Evolutionary conservation across 2,113 vertebrate species (phyloP).

Genomic region (Poicephalus gulielmi): DNA sequence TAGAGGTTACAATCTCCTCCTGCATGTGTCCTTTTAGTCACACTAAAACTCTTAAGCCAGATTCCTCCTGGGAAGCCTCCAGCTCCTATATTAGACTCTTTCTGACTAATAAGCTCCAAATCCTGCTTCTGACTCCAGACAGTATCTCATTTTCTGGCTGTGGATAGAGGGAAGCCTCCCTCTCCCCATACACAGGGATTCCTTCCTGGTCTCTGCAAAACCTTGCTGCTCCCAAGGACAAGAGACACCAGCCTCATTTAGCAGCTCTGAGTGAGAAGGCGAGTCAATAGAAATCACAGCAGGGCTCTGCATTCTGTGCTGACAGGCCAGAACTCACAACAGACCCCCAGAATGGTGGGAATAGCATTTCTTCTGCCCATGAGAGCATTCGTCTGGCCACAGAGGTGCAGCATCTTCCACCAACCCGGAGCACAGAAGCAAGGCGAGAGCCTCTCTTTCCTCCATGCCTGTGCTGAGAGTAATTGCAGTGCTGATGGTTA

Average conservation of each 20-base stretch:
- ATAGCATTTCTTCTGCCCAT: background rate
- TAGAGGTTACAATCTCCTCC: background rate
- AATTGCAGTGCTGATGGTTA: background rate
- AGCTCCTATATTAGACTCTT: background rate
- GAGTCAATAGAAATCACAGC: background rate
- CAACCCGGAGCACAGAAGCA: background rate
- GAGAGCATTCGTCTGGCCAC: background rate
- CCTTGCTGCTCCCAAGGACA: background rate
- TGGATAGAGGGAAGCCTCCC: background rate
- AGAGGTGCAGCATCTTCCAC: background rate
- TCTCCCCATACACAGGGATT: background rate
- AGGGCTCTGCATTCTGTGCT: background rate
- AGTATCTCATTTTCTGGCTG: background rate
- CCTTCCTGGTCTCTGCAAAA: background rate
- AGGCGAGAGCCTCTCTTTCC: background rate
- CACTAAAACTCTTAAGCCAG: background rate
- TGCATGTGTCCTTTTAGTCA: background rate
- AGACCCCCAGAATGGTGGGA: background rate
- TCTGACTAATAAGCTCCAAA: background rate
- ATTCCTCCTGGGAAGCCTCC: background rate
- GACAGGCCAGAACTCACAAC: background rate
- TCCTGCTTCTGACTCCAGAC: background rate
- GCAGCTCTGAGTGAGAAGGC: background rate
- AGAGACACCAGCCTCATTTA: background rate
- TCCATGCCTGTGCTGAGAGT: background rate